These are phyloP conservation scores for Ellobius talpinus DNA, from an alignment of 2,113 vertebrate genomes.

Conservation along the genomic window DNA sequence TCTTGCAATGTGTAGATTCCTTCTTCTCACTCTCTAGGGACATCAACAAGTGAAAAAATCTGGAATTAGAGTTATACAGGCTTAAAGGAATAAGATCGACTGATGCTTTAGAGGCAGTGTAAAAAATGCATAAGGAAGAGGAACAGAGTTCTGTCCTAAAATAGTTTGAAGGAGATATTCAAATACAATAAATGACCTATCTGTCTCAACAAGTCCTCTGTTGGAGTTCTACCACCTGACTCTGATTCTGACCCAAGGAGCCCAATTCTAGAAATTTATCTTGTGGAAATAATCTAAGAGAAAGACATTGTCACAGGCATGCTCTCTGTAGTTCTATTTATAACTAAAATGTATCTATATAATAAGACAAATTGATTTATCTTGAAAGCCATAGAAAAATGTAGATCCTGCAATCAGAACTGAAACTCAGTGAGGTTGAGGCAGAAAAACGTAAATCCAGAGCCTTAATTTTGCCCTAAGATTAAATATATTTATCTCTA, in stretches of 20 bases:
- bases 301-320: slow-evolving; percentile 53
- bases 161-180: not conserved
- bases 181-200: slow-evolving; percentile 19
- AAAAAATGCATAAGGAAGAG: not conserved
- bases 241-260: slow-evolving; percentile 46
- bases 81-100: not conserved
- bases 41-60: not conserved
- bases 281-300: slow-evolving; percentile 65
- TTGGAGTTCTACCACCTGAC: slow-evolving; percentile 39
- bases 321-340: slow-evolving; percentile 65
- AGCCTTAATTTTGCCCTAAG: slow-evolving; percentile 62
- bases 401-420: slow-evolving; percentile 68
- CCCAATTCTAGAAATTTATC: slow-evolving; percentile 61
- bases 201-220: not conserved
- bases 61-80: not conserved
- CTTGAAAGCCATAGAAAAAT: slow-evolving; percentile 64
- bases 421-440: slow-evolving; percentile 53
- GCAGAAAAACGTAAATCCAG: slow-evolving; percentile 63
- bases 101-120: not conserved
- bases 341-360: slow-evolving; percentile 55
- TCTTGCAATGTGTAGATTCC: not conserved
- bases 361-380: slow-evolving; percentile 67
- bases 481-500: slow-evolving; percentile 66
- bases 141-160: not conserved
- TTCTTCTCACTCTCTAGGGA: accelerated